phyloP scores from a whole-genome alignment of 2,113 vertebrate genomes.

The Chaetorhynchus papuensis region DNA sequence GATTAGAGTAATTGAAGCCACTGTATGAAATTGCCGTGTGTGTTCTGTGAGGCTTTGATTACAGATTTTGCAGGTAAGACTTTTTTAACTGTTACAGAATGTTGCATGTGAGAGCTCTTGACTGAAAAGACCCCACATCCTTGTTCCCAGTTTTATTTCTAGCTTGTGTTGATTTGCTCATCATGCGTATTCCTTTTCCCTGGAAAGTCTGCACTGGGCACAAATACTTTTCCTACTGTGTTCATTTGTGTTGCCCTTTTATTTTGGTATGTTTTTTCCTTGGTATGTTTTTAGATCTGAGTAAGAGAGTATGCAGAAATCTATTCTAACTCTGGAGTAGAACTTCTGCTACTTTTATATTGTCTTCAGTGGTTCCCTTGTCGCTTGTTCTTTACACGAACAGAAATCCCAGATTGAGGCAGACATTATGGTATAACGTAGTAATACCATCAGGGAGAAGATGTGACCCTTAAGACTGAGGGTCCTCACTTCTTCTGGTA shows the following conservation, averaged over 20 bases:
- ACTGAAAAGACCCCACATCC: slow-evolving; percentile 61
- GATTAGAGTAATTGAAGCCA: not conserved
- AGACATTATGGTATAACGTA: not conserved
- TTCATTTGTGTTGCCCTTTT: slow-evolving; percentile 73
- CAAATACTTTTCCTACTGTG: slow-evolving; percentile 69
- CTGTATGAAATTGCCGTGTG: slow-evolving; percentile 25
- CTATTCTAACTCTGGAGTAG: not conserved
- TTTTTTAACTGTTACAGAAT: slow-evolving; percentile 67
- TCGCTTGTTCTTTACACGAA: not conserved
- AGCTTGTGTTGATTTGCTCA: slow-evolving; percentile 74
- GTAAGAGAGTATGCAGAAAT: slow-evolving; percentile 42
- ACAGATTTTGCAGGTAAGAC: slow-evolving; percentile 75
- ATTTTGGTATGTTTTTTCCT: slow-evolving; percentile 65
- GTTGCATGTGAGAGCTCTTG: slow-evolving; percentile 73
- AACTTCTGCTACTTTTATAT: slow-evolving; percentile 23
- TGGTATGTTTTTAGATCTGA: slow-evolving; percentile 60
- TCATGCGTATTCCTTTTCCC: slow-evolving; percentile 65
- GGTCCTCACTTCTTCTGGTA: not conserved
- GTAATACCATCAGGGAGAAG: not conserved
- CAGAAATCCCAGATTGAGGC: not conserved
- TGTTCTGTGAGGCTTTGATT: slow-evolving; percentile 69
- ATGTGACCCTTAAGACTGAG: not conserved
- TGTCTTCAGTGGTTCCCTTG: slow-evolving; percentile 48
- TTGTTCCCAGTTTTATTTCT: slow-evolving; percentile 69
- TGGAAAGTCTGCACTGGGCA: slow-evolving; percentile 69